Evolutionary conservation across 2,113 vertebrate genomes (phyloP).

Genomic region (Mastomys natalensis): DNA sequence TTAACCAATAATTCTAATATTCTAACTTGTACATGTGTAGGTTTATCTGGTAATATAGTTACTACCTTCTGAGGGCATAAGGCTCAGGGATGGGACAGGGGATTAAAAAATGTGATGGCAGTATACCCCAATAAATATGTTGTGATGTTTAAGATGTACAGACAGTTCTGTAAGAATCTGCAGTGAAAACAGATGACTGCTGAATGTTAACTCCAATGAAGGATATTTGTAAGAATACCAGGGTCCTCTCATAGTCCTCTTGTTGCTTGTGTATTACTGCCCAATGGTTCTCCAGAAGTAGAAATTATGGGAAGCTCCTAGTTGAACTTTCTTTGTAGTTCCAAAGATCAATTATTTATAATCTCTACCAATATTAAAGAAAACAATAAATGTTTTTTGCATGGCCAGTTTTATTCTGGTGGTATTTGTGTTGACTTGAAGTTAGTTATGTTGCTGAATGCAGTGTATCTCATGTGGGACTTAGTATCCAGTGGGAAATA

Average conservation of each 20-base stretch:
- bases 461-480: background rate
- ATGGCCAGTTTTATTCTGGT: background rate
- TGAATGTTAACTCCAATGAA: background rate
- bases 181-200: background rate
- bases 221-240: background rate
- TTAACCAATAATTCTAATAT: background rate
- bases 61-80: background rate
- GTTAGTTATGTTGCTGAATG: background rate
- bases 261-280: background rate
- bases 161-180: background rate
- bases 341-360: background rate
- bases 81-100: background rate
- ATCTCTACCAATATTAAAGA: background rate
- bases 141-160: background rate
- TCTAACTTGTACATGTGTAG: background rate
- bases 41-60: background rate
- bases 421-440: background rate
- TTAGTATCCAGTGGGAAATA: too few species aligned
- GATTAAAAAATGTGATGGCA: background rate
- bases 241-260: background rate
- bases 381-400: background rate
- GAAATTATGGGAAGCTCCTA: background rate
- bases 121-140: background rate
- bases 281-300: background rate
- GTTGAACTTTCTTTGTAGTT: background rate